These are phyloP conservation scores for Zosterops lateralis DNA, from an alignment of 2,113 vertebrate genomes.

Conservation along the genomic window DNA sequence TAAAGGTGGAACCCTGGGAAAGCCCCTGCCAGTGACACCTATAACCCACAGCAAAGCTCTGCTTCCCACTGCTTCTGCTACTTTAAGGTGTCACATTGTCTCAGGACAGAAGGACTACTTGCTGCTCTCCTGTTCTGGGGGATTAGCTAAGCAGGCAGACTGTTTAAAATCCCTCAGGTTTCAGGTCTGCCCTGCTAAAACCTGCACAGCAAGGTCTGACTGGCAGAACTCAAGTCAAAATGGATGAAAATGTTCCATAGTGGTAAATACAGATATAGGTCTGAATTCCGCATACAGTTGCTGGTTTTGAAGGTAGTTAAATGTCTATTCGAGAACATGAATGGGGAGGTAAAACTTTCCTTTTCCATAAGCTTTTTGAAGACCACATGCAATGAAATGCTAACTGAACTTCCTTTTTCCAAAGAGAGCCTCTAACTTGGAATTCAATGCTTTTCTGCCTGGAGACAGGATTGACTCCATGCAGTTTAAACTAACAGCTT, in stretches of 20 bases:
- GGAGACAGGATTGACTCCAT: background rate
- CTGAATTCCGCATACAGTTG: background rate
- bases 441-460: background rate
- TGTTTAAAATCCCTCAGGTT: constrained; percentile 3
- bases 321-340: background rate
- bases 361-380: background rate
- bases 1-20: background rate
- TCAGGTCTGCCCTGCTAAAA: background rate
- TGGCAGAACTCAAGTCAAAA: background rate
- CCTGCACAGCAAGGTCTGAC: background rate
- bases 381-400: background rate
- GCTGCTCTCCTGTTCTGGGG: background rate
- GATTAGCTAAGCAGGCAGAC: constrained; percentile 18
- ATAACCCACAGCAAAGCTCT: background rate
- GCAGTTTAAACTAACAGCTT: background rate
- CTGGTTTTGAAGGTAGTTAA: background rate
- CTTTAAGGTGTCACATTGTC: background rate
- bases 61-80: background rate
- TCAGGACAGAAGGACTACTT: background rate
- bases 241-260: background rate
- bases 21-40: background rate
- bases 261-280: background rate
- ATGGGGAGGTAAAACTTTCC: background rate
- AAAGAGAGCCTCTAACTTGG: background rate
- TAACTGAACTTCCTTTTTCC: background rate